Base-by-base conservation (phyloP, 2,113 vertebrate genomes). In the Pelodiscus sinensis region DNA sequence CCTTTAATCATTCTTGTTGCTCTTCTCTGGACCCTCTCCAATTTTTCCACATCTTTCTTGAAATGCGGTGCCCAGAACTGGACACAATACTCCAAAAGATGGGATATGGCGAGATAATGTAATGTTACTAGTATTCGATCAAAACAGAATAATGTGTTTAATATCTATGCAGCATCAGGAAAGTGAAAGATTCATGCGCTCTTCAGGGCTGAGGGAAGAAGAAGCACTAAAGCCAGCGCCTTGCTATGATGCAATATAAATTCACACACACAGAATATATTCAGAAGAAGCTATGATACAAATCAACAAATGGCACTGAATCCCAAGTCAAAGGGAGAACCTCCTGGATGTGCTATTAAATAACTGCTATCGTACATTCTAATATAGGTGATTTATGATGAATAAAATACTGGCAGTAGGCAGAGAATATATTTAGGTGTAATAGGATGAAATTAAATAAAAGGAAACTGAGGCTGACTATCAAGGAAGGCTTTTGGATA, bases 71-170 rank as follows among this genome's bases (percentile, higher is more conserved):
- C n/a, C n/a, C n/a, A n/a, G n/a, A n/a, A n/a, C n/a, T n/a, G n/a
- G n/a, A n/a, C n/a, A n/a, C n/a, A n/a, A n/a, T n/a, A n/a, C n/a
- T n/a, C n/a, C n/a, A n/a, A n/a, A 93, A 88, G 95, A 96, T 86
- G 71, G 9, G 24, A 90, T 86, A 85, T 81, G 16, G 56, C 21
- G 88, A 51, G 62, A 93, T 81, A 94, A 97, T 97, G 95, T 92
- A 87, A 97, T 97, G 97, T 95, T 86, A 83, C 92, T 84, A 12
- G 88, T 51, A 21, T 96, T 98, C 95, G 94, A 52, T 97, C 98
- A 95, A 94, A 96, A 90, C 92, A 98, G 97, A 98, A 96, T 97
- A 97, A 98, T 97, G 97, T 97, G 94, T 97, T 98, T 97, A 97
- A 97, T 98, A 97, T 97, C 96, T 95, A 92, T 56, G 87, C 89